Conservation (phyloP, 2,113 vertebrate genomes). For the Atherinomorus stipes region DNA sequence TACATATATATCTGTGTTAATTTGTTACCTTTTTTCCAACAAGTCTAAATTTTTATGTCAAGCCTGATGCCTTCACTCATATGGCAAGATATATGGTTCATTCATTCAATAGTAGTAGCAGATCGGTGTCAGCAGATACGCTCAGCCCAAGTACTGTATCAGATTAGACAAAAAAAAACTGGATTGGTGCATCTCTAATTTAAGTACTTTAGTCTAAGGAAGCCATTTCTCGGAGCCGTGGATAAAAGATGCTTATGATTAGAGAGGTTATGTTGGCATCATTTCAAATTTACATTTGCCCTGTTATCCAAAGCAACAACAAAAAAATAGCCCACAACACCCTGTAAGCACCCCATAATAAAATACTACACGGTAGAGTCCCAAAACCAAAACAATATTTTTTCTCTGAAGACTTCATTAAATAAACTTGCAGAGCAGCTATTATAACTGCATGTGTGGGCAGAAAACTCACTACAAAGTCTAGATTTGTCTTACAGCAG, state of each 20-base stretch:
- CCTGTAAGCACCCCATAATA: background rate
- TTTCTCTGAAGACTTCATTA: constrained; percentile 50
- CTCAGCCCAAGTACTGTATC: too few species aligned
- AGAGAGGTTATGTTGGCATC: background rate
- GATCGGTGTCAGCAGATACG: too few species aligned
- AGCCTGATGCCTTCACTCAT: too few species aligned
- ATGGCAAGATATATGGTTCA: too few species aligned
- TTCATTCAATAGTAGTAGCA: too few species aligned
- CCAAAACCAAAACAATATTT: background rate
- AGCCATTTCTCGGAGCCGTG: too few species aligned
- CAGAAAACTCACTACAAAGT: background rate
- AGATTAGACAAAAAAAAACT: too few species aligned
- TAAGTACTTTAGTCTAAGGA: too few species aligned
- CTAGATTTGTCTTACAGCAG: constrained; percentile 5
- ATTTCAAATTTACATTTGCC: background rate
- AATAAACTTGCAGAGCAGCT: constrained; percentile 23
- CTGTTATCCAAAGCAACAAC: background rate
- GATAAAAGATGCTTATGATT: background rate
- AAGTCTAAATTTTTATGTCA: too few species aligned
- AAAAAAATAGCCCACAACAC: constrained; percentile 11
- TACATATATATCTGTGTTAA: too few species aligned
- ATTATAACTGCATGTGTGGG: constrained; percentile 14
- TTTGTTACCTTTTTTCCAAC: too few species aligned
- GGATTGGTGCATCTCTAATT: too few species aligned
- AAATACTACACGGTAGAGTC: background rate